These are phyloP conservation scores for Ciona savignyi DNA, from an alignment of 23 tunicate species.

Conservation along the genomic window DNA sequence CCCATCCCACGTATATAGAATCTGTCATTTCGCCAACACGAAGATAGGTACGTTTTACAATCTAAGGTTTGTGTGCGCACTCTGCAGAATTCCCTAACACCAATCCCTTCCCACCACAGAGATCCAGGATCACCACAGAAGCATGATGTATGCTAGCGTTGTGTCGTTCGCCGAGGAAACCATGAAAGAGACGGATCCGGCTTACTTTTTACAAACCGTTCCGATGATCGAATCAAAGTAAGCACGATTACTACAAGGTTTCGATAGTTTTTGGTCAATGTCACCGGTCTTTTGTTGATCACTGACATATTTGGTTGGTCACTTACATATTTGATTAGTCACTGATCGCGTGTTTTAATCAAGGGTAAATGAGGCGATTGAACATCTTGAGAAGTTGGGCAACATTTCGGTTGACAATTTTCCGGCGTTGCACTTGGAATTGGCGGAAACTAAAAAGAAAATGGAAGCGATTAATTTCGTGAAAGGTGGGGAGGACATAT, in stretches of 20 bases:
- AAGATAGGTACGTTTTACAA: too few relatives aligned
- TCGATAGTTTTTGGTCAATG: too few relatives aligned
- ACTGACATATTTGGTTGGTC: too few relatives aligned
- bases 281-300: too few relatives aligned
- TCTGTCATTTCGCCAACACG: too few relatives aligned
- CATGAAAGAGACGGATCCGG: constrained; percentile 60
- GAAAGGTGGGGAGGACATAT: too few relatives aligned
- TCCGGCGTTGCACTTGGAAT: constrained; percentile 5
- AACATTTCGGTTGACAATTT: background rate
- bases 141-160: constrained; percentile 38
- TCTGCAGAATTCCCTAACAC: too few relatives aligned
- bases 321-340: too few relatives aligned
- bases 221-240: constrained; percentile 58
- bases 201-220: constrained; percentile 48
- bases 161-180: constrained; percentile 56
- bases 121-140: constrained; percentile 27
- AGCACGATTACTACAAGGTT: too few relatives aligned
- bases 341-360: too few relatives aligned
- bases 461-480: constrained; percentile 9
- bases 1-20: too few relatives aligned
- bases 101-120: constrained; percentile 6
- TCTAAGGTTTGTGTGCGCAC: too few relatives aligned
- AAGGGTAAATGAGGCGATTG: constrained; percentile 12
- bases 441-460: background rate
- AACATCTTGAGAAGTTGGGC: background rate